A percentile compares a stretch with the other conserved stretches of the same genome.
Evolutionary conservation across 2,888 invertebrate species (phyloP).

Genomic region (Polydrusus tereticollis): DNA sequence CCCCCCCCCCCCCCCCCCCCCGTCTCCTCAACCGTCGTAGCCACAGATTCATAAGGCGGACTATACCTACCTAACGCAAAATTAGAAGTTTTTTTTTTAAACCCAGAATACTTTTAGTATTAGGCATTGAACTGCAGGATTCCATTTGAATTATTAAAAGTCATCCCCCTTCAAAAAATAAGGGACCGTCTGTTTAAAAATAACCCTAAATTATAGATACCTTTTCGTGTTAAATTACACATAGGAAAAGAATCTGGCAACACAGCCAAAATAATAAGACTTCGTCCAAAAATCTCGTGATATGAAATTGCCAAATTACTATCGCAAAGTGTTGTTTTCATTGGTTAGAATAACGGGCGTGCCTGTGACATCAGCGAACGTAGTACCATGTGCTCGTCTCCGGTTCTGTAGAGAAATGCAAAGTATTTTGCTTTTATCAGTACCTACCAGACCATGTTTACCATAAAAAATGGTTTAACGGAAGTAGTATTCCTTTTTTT

Average conservation of each 20-base stretch:
- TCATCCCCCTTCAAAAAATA: too few relatives aligned
- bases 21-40: too few relatives aligned
- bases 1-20: too few relatives aligned
- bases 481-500: background rate
- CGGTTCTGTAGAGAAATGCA: background rate
- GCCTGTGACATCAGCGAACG: background rate
- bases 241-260: background rate
- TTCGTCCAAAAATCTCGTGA: background rate
- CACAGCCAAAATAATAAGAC: background rate
- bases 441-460: background rate
- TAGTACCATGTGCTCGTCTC: background rate
- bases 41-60: too few relatives aligned
- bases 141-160: too few relatives aligned
- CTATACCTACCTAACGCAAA: too few relatives aligned
- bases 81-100: too few relatives aligned
- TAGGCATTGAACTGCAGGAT: too few relatives aligned
- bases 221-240: too few relatives aligned
- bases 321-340: background rate
- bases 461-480: background rate
- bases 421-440: background rate
- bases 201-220: too few relatives aligned
- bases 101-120: too few relatives aligned
- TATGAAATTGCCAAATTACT: background rate
- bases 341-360: slow-evolving; percentile 1
- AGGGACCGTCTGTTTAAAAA: too few relatives aligned